A percentile compares a stretch with the other conserved stretches of the same genome.
Conservation (phyloP, 2,113 vertebrate species). For the Atlantisia rogersi region DNA sequence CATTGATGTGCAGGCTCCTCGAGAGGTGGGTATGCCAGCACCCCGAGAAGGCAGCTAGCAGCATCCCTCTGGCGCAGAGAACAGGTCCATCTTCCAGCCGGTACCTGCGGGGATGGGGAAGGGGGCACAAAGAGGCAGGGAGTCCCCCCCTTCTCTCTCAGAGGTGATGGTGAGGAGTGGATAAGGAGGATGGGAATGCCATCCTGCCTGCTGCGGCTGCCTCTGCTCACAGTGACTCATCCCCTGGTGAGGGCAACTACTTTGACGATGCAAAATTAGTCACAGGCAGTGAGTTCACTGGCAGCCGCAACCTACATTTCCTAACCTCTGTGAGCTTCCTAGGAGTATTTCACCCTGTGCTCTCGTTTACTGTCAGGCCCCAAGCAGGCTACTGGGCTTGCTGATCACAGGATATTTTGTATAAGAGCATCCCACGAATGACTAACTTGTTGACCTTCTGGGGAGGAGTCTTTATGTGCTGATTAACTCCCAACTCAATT, state of each 20-base stretch:
- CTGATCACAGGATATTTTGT: background rate
- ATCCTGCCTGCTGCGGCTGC: background rate
- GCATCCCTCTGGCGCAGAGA: rapidly evolving
- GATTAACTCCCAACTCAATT: background rate
- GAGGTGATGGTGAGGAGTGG: background rate
- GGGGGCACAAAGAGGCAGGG: too few relatives aligned
- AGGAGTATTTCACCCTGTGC: background rate
- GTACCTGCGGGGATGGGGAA: background rate
- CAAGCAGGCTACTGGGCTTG: background rate
- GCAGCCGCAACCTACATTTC: background rate
- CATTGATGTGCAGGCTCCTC: constrained; percentile 90
- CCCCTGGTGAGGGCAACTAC: background rate
- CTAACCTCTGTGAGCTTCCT: background rate
- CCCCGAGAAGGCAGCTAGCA: background rate
- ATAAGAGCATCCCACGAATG: background rate
- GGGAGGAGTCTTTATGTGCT: background rate
- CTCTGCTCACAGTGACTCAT: background rate
- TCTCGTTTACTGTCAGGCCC: background rate
- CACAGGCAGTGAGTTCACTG: background rate
- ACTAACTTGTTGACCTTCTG: background rate
- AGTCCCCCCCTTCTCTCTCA: background rate
- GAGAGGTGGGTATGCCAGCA: constrained; percentile 82
- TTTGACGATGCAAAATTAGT: background rate
- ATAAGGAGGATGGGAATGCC: background rate
- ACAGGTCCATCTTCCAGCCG: background rate